Evolutionary conservation across 2,888 invertebrate genomes (phyloP), one percentile per base, ranked within the genome.

Genomic region (Neria commutata): DNA sequence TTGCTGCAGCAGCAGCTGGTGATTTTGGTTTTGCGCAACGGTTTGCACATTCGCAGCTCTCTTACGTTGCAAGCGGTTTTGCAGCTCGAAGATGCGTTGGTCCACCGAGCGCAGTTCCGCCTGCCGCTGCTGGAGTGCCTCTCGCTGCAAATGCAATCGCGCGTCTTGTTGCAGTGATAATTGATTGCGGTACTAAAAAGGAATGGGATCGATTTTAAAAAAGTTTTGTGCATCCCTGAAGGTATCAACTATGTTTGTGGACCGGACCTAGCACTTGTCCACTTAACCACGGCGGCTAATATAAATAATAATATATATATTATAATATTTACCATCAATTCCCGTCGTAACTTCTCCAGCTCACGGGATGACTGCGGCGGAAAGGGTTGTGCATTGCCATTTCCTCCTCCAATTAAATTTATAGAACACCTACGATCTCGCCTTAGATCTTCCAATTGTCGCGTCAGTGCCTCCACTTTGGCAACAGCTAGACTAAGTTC

Each of bases 401-500:
- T 73, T 34, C 70, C 75, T 8, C 72, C 67, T 25, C 73, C 68
- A 63, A 81, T 69, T 17, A 82, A 67, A 68, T 81, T 81, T 60
- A 85, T 83, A 5, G 86, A 85, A 70, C 86, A 86, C 46, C 85
- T 84, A 77, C 90, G 83, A 56, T 90, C 87, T 70, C 90, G 81
- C 71, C 92, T 85, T 69, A 98, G 84, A 76, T 97, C 95, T 80
- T 98, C 98, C 68, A 98, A 86, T 84, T 98, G 97, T 72, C 92
- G 85, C 65, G 95, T 96, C 78, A 98, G 86, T 83, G 96, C 95
- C 78, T 98, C 97, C 77, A 98, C 98, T 84, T 96, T 95, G 75
- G 94, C 93, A 78, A 98, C 96, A n/a, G 98, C 98, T 86, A 95
- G 84, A 58, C 95, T 92, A 63, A 98, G 84, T 83, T 98, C 97